These are phyloP conservation scores for Kradibia gibbosae DNA, from an alignment of 1,140 invertebrate genomes.

Conservation along the genomic window DNA sequence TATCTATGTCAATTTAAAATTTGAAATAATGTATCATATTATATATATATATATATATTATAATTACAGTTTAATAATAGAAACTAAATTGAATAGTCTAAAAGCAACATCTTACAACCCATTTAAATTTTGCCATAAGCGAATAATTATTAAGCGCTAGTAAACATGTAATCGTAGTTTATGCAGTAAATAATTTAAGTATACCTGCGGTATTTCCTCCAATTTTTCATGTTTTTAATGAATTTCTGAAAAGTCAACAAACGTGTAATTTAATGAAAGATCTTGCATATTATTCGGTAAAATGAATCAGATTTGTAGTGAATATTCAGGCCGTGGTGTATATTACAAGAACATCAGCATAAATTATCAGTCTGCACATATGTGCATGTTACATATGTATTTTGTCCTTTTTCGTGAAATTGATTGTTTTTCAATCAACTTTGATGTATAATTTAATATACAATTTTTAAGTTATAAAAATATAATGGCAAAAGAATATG, in stretches of 20 bases:
- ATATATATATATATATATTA: too few species aligned
- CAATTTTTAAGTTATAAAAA: too few species aligned
- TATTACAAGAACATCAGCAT: conserved; percentile 14
- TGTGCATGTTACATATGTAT: too few species aligned
- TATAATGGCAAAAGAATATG: too few species aligned
- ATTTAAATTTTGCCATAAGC: conserved; percentile 31
- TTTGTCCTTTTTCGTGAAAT: conserved; percentile 20
- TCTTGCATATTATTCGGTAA: conserved; percentile 24
- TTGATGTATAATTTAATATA: too few species aligned
- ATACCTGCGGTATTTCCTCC: not conserved
- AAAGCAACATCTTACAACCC: conserved; percentile 10
- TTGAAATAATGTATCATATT: too few species aligned
- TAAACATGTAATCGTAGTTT: conserved; percentile 3
- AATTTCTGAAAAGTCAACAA: conserved; percentile 19
- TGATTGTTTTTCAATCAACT: not conserved
- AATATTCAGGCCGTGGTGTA: conserved; percentile 25
- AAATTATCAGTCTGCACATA: conserved; percentile 29
- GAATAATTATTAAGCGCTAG: conserved; percentile 7
- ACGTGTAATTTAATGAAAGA: conserved; percentile 28
- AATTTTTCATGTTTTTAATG: conserved; percentile 17
- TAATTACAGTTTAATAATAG: not conserved
- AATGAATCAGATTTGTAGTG: conserved; percentile 21
- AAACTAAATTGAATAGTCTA: conserved; percentile 7
- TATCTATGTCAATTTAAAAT: too few species aligned
- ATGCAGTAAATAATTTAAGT: conserved; percentile 14